These are phyloP conservation scores for Fulica atra DNA, from an alignment of 2,113 vertebrate genomes.

Conservation along the genomic window DNA sequence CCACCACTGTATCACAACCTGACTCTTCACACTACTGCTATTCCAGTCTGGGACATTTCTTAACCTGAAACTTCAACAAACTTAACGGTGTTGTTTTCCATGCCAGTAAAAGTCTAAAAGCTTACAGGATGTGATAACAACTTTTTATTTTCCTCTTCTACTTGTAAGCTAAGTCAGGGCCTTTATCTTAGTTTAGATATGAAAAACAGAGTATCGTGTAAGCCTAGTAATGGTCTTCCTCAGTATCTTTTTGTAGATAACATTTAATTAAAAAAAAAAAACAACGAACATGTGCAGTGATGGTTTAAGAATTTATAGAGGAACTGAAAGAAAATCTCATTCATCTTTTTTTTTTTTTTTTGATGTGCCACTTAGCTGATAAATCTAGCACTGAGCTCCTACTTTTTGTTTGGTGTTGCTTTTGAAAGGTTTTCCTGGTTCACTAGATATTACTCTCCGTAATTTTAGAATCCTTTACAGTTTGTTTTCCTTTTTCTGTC, in stretches of 20 bases:
- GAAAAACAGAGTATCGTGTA: background rate
- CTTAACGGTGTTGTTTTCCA: background rate
- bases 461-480: background rate
- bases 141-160: slow-evolving; percentile 1
- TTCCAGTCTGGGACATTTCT: background rate
- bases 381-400: background rate
- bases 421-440: background rate
- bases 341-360: background rate
- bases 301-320: background rate
- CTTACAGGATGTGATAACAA: background rate
- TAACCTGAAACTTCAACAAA: background rate
- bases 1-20: background rate
- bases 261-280: background rate
- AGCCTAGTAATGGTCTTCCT: background rate
- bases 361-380: background rate
- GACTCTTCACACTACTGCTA: background rate
- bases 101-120: background rate
- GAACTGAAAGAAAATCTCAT: background rate
- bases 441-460: background rate
- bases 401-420: background rate
- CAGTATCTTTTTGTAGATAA: background rate
- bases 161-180: background rate
- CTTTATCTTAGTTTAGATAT: background rate
- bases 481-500: background rate
- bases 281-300: background rate